phyloP scores from a whole-genome alignment of 2,888 invertebrate species.

The Liopterus haemorrhoidalis region DNA sequence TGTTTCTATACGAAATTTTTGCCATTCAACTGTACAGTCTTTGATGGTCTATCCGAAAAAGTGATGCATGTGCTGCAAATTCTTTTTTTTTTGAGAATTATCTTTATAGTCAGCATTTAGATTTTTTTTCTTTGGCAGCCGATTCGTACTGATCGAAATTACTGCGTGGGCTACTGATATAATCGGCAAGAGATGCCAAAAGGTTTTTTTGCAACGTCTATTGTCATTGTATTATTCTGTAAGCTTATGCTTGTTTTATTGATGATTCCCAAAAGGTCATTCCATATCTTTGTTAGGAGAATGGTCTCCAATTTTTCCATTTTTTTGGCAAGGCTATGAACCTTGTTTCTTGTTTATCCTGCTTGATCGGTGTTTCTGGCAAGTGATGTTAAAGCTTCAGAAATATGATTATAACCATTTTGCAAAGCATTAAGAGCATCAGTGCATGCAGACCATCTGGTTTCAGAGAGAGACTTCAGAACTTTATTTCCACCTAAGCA shows the following conservation, averaged over 20 bases:
- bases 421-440: constrained; percentile 32
- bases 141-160: constrained; percentile 17
- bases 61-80: constrained; percentile 14
- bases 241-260: constrained; percentile 32
- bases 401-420: constrained; percentile 31
- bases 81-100: no score
- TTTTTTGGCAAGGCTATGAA: no score
- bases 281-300: no score
- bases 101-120: constrained; percentile 17
- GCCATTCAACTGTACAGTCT: constrained; percentile 18
- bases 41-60: constrained; percentile 19
- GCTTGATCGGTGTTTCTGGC: constrained; percentile 32
- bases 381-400: constrained; percentile 32
- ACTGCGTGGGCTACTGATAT: constrained; percentile 17
- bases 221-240: constrained; percentile 16
- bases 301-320: no score
- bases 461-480: constrained; percentile 32
- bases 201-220: constrained; percentile 22
- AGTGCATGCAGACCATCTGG: constrained; percentile 35
- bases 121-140: constrained; percentile 20
- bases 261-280: no score
- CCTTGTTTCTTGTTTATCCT: no score
- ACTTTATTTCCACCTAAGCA: constrained; percentile 32
- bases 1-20: constrained; percentile 23
- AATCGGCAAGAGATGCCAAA: constrained; percentile 16